These are phyloP conservation scores for Drosophila subquinaria DNA, from an alignment of 2,888 invertebrate genomes.

Conservation along the genomic window DNA sequence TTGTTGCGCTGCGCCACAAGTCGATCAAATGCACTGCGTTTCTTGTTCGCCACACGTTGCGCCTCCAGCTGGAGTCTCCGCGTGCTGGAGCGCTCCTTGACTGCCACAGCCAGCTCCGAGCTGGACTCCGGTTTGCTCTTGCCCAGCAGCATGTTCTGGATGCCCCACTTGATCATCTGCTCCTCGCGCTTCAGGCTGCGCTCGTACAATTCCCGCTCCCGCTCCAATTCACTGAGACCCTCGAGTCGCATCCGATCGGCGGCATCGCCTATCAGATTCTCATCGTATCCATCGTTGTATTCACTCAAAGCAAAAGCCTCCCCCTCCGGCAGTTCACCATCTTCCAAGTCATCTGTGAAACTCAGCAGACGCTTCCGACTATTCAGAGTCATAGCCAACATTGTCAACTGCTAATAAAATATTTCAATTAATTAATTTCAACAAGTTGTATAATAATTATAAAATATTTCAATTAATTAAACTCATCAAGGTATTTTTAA, in stretches of 20 bases:
- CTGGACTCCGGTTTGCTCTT: not conserved
- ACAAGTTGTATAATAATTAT: not conserved
- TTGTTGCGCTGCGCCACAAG: constrained; percentile 15
- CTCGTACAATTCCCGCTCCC: constrained; percentile 38
- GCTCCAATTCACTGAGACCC: constrained; percentile 27
- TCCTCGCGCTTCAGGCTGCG: constrained; percentile 32
- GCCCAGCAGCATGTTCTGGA: constrained; percentile 5
- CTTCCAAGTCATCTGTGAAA: constrained; percentile 26
- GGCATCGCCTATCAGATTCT: constrained; percentile 21
- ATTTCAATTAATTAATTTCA: not conserved
- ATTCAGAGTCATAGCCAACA: not conserved
- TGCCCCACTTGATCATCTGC: constrained; percentile 18
- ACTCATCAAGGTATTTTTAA: too few relatives aligned
- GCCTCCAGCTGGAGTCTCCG: constrained; percentile 17
- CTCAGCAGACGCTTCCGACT: constrained; percentile 1
- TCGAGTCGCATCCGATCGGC: constrained; percentile 26
- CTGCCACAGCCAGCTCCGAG: not conserved
- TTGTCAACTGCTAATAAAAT: not conserved
- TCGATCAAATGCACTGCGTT: constrained; percentile 33
- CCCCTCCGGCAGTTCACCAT: constrained; percentile 22
- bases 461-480: not conserved
- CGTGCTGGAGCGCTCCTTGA: constrained; percentile 32
- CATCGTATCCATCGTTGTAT: constrained; percentile 39
- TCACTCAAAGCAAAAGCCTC: not conserved
- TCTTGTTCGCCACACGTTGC: constrained; percentile 20